Evolutionary conservation across 2,113 vertebrate genomes (phyloP), one percentile per base, ranked within the genome.

Genomic region (Formicarius rufipectus): DNA sequence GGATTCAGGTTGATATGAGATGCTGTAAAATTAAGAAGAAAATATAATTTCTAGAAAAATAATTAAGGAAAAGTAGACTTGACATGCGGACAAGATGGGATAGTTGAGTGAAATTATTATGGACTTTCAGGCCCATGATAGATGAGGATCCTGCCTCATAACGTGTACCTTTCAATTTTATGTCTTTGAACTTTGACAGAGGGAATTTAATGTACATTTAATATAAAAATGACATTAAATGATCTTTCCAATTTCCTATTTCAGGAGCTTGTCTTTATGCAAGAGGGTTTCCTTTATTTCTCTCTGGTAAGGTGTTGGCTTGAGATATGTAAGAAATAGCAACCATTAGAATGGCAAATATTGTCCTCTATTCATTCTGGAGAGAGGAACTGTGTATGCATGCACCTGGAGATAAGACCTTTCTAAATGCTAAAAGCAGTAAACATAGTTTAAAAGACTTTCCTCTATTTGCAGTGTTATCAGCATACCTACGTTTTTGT

Each of bases 161-260:
- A 55, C 0, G 0, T 21, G 1, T 19, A 9, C 33, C 7, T 58
- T 72, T n/a, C 6, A 6, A 1, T 30, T 45, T 49, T 55, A 47
- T 39, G 14, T 50, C 35, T 91, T 69, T 73, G 19, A 35, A 30
- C 30, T 78, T 87, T 71, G 45, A 45, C 3, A n/a, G 2, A 14
- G 14, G 12, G 2, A 31, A 55, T 64, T 93, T 66, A 5, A 19
- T 56, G 10, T 39, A 14, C 31, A 40, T 68, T 85, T 53, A 53
- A 35, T 53, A 39, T 2, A 33, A 80, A 73, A 68, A 33, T 56
- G 12, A 14, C 59, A 47, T 55, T 76, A 63, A 89, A 68, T 56
- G 17, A 83, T 21, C 59, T 68, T 75, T 88, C 13, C 10, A 50
- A 27, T 40, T 64, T 76, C 16, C 11, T 17, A 8, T 77, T 77